Percentiles rank a stretch among this genome's conserved stretches.
Evolutionary conservation across 1,140 invertebrate genomes (phyloP).

Genomic region (Megalopta genalis): DNA sequence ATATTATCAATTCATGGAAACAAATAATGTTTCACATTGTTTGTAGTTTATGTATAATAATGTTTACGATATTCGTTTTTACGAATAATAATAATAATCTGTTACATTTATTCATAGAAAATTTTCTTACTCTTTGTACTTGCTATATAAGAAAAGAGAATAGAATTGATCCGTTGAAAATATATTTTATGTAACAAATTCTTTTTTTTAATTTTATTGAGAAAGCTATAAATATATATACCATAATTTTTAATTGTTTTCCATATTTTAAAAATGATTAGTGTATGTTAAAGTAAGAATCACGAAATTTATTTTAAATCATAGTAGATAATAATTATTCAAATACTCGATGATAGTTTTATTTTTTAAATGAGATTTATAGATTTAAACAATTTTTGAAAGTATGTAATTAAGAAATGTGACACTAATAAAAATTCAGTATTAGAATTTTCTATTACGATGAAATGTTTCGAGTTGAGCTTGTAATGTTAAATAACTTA

Average conservation of each 20-base stretch:
- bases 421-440: too few species aligned
- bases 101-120: constrained; percentile 42
- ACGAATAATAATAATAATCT: constrained; percentile 28
- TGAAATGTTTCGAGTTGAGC: too few species aligned
- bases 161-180: constrained; percentile 26
- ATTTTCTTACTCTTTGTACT: constrained; percentile 37
- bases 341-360: too few species aligned
- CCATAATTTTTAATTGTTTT: background rate
- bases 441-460: too few species aligned
- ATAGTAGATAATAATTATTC: too few species aligned
- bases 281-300: background rate
- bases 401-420: too few species aligned
- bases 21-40: constrained; percentile 23
- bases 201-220: constrained; percentile 6
- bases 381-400: too few species aligned
- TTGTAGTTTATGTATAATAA: constrained; percentile 21
- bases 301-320: background rate
- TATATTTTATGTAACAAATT: constrained; percentile 25
- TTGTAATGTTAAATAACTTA: too few species aligned
- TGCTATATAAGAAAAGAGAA: constrained; percentile 2
- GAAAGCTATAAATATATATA: background rate
- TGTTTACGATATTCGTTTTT: constrained; percentile 31
- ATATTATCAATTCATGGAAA: constrained; percentile 12
- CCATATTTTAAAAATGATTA: background rate
- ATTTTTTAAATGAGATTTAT: too few species aligned